A percentile compares a stretch with the other conserved stretches of the same genome.
These are phyloP conservation scores for Andrena bicolor DNA, from an alignment of 2,888 invertebrate genomes.

Conservation along the genomic window DNA sequence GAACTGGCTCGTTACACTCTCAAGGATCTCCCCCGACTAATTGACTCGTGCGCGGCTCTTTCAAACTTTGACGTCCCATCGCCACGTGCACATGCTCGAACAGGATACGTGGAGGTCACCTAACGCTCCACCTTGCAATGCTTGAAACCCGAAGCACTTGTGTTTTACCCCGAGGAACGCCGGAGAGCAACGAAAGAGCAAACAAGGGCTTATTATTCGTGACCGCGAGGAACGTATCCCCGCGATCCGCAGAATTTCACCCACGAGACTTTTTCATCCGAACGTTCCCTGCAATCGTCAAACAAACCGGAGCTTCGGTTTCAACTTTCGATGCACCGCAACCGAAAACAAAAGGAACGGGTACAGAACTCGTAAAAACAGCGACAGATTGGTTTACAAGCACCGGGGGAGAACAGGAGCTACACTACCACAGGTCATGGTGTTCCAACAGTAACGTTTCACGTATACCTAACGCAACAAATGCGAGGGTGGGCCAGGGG, in stretches of 20 bases:
- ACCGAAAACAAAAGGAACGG: neutral
- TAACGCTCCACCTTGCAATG: slow-evolving; percentile 12
- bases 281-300: neutral
- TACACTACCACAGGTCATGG: neutral
- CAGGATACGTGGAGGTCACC: neutral
- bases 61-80: slow-evolving; percentile 25
- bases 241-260: neutral
- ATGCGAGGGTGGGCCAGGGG: slow-evolving; percentile 5
- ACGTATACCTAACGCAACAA: slow-evolving; percentile 12
- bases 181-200: neutral
- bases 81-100: neutral
- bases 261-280: neutral
- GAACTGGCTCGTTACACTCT: slow-evolving; percentile 21
- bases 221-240: neutral
- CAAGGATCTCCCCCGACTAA: slow-evolving; percentile 26
- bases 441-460: neutral
- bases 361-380: neutral
- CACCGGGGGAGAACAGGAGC: neutral
- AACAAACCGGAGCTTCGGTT: neutral
- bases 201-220: neutral
- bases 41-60: slow-evolving; percentile 30
- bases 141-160: slow-evolving; percentile 18
- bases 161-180: neutral
- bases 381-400: neutral
- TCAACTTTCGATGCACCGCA: neutral